These are phyloP conservation scores for Thymallus thymallus DNA, from an alignment of 2,113 vertebrate species.

Conservation along the genomic window DNA sequence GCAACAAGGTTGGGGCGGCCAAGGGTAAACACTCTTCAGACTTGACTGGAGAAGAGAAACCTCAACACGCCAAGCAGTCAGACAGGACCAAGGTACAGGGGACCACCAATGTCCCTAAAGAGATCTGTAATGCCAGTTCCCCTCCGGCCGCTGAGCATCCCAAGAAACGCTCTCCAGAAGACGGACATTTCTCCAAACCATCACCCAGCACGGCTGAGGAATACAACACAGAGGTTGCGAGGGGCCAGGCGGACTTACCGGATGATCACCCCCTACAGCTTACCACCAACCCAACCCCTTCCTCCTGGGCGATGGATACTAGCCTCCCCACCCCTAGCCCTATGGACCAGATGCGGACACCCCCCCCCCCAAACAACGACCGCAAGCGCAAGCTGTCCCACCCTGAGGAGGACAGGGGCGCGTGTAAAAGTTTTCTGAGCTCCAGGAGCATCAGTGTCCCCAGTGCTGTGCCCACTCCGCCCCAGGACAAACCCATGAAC, in stretches of 20 bases:
- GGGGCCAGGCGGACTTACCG: conserved; percentile 63
- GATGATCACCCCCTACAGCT: conserved; percentile 83
- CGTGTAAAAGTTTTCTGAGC: conserved; percentile 80
- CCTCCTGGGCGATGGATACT: conserved; percentile 69
- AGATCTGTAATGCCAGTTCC: conserved; percentile 56
- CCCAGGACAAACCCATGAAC: conserved; percentile 75
- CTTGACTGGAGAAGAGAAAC: conserved; percentile 47
- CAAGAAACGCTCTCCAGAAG: conserved; percentile 64
- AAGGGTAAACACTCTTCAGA: conserved; percentile 86
- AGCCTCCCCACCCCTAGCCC: conserved; percentile 41
- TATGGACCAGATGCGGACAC: conserved; percentile 72
- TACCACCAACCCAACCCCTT: conserved; percentile 79
- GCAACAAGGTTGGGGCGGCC: conserved; percentile 83
- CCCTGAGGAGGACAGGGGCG: conserved; percentile 70
- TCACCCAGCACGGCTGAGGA: conserved; percentile 72
- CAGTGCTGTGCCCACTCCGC: conserved; percentile 68
- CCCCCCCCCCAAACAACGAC: conserved; percentile 53
- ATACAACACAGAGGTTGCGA: conserved; percentile 69
- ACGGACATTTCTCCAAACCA: conserved; percentile 78
- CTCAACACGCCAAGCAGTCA: conserved; percentile 49
- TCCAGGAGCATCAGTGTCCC: conserved; percentile 86
- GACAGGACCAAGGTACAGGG: conserved; percentile 56
- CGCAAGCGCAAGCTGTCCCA: conserved; percentile 89
- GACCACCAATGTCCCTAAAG: conserved; percentile 44
- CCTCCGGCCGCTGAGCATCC: conserved; percentile 61